Conservation (phyloP, 2,113 vertebrate genomes). For the Rana temporaria region DNA sequence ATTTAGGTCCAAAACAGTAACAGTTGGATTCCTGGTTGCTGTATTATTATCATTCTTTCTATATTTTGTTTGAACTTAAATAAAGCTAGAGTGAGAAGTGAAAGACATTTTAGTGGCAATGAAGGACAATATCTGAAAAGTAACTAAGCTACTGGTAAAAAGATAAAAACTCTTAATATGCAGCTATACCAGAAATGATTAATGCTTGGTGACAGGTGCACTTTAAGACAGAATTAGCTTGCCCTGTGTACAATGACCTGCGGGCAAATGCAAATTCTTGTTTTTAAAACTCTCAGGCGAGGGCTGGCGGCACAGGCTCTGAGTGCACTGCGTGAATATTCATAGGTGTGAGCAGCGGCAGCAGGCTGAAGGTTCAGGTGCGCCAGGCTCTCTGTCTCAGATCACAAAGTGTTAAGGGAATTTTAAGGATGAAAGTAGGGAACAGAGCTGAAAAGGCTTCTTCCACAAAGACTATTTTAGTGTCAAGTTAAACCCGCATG, state of each 20-base stretch:
- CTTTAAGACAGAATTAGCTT: conserved; percentile 58
- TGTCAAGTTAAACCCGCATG: conserved; percentile 85
- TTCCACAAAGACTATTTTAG: conserved; percentile 83
- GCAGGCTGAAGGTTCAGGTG: conserved; percentile 69
- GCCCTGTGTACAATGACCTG: conserved; percentile 70
- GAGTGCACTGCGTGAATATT: conserved; percentile 70
- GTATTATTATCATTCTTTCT: too few relatives aligned
- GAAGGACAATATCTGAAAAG: too few relatives aligned
- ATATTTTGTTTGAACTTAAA: too few relatives aligned
- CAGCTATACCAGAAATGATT: neutral
- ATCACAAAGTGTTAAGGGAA: conserved; percentile 78
- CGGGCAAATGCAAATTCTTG: conserved; percentile 75
- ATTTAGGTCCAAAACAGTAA: too few relatives aligned
- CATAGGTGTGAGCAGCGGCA: conserved; percentile 64
- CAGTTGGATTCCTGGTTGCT: too few relatives aligned
- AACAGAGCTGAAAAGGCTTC: conserved; percentile 65
- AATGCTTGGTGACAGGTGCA: conserved; percentile 6
- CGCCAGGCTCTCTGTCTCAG: conserved; percentile 63
- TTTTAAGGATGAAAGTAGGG: conserved; percentile 72
- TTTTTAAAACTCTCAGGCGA: conserved; percentile 74
- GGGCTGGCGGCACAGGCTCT: conserved; percentile 69
- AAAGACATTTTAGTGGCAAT: too few relatives aligned
- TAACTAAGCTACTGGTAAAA: too few relatives aligned
- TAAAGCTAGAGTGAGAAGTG: too few relatives aligned
- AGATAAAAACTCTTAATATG: neutral